A percentile compares a stretch with the other conserved stretches of the same genome.
phyloP scores from a whole-genome alignment of 1,140 invertebrate species.

The Halictus rubicundus region DNA sequence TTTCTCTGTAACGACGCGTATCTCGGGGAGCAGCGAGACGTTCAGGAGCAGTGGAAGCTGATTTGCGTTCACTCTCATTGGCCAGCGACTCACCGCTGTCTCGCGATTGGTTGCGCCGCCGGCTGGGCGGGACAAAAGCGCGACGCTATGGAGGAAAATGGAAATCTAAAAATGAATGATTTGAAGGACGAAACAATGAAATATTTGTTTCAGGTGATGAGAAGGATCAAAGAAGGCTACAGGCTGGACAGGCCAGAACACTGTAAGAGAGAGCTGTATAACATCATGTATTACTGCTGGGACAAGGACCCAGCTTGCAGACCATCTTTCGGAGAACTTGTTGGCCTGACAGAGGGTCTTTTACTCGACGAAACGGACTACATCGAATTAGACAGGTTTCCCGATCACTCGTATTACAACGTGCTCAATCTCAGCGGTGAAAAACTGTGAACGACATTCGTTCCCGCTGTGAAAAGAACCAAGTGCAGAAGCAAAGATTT shows the following conservation, averaged over 20 bases:
- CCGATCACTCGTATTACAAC: constrained; percentile 97
- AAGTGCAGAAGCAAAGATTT: no score
- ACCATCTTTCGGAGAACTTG: constrained; percentile 90
- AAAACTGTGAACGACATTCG: constrained; percentile 83
- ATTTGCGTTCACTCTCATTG: no score
- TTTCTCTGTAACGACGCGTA: no score
- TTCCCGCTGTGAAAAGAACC: no score
- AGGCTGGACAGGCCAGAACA: constrained; percentile 94
- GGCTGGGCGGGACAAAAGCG: no score
- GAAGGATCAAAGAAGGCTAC: constrained; percentile 86
- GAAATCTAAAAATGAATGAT: no score
- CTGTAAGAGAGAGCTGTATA: constrained; percentile 93
- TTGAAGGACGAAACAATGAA: background rate
- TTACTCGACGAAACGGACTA: constrained; percentile 94
- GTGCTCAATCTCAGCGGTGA: constrained; percentile 92
- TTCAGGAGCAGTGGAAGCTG: no score
- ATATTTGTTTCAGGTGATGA: constrained; percentile 82
- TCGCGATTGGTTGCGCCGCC: no score
- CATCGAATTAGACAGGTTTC: constrained; percentile 94
- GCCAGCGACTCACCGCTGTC: no score
- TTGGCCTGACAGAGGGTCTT: constrained; percentile 89
- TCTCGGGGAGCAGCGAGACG: no score
- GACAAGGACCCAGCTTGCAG: constrained; percentile 89
- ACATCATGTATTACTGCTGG: constrained; percentile 97
- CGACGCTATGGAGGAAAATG: no score